phyloP scores from a whole-genome alignment of 2,113 vertebrate species.

The Zapornia atra region DNA sequence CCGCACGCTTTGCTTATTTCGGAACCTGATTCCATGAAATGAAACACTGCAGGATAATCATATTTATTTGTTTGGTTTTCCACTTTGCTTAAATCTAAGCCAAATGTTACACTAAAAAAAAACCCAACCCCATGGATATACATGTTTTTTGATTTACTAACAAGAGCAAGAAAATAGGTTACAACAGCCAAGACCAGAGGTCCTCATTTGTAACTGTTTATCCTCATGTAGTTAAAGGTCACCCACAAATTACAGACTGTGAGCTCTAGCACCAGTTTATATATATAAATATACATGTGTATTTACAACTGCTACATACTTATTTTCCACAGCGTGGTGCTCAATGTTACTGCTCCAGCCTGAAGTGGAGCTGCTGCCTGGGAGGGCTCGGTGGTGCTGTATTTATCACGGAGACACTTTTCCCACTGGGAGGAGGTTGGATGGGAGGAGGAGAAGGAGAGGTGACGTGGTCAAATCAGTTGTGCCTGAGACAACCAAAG shows the following conservation, averaged over 20 bases:
- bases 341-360: not conserved
- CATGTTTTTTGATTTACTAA: conserved; percentile 59
- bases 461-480: not conserved
- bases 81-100: conserved; percentile 67
- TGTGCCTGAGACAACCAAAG: not conserved
- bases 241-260: conserved; percentile 60
- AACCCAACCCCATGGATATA: not conserved
- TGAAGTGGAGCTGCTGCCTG: not conserved
- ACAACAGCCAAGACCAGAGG: conserved; percentile 33
- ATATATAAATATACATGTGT: not conserved
- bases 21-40: conserved; percentile 13
- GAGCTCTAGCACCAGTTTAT: not conserved
- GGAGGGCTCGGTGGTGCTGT: not conserved
- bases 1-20: not conserved
- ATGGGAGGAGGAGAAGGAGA: not conserved
- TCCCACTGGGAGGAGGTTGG: not conserved
- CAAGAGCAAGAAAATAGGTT: conserved; percentile 25
- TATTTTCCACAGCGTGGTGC: conserved; percentile 53
- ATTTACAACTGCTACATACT: conserved; percentile 30
- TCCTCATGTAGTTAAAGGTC: conserved; percentile 48
- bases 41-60: conserved; percentile 28
- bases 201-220: conserved; percentile 49
- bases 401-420: not conserved
- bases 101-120: conserved; percentile 60
- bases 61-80: conserved; percentile 64